Evolutionary conservation across 1,140 invertebrate genomes (phyloP).

Genomic region (Drosophila rufa): DNA sequence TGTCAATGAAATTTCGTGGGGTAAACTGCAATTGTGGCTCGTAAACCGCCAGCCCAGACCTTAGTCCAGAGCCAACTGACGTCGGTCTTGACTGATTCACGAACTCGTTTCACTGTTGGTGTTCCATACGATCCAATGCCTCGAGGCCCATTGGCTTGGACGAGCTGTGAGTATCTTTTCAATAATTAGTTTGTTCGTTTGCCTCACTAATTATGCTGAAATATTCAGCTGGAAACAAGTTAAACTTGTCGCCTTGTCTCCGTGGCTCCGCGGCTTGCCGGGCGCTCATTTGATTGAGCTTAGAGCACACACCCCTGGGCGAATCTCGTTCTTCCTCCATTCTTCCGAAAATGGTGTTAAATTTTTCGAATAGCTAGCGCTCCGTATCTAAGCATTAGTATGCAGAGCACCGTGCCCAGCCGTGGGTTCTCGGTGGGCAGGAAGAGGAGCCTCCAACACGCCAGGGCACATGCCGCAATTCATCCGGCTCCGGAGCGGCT

Average conservation of each 20-base stretch:
- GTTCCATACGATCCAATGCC: conserved; percentile 27
- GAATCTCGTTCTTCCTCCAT: conserved; percentile 26
- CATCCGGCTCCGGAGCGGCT: conserved; percentile 33
- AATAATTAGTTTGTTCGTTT: conserved; percentile 65
- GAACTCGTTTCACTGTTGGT: conserved; percentile 54
- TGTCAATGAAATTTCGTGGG: conserved; percentile 79
- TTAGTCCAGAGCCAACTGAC: conserved; percentile 11
- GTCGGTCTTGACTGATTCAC: conserved; percentile 52
- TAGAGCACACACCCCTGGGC: conserved; percentile 29
- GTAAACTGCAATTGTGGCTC: conserved; percentile 64
- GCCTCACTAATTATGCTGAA: conserved; percentile 57
- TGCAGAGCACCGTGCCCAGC: conserved; percentile 55
- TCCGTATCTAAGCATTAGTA: conserved; percentile 62
- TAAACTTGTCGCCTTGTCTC: conserved; percentile 58
- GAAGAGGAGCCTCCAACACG: conserved; percentile 41
- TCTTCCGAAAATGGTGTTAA: conserved; percentile 59
- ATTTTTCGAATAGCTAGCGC: conserved; percentile 65
- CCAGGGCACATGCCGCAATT: conserved; percentile 67
- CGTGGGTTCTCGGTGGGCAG: conserved; percentile 46
- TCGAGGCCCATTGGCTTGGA: conserved; percentile 23
- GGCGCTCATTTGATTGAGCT: conserved; percentile 42
- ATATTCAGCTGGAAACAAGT: conserved; percentile 66
- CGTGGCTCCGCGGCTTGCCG: background rate
- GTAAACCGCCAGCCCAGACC: conserved; percentile 30
- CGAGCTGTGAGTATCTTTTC: conserved; percentile 35